Base-by-base conservation (phyloP, 2,113 vertebrate genomes). In the Trematocara nigrifrons region DNA sequence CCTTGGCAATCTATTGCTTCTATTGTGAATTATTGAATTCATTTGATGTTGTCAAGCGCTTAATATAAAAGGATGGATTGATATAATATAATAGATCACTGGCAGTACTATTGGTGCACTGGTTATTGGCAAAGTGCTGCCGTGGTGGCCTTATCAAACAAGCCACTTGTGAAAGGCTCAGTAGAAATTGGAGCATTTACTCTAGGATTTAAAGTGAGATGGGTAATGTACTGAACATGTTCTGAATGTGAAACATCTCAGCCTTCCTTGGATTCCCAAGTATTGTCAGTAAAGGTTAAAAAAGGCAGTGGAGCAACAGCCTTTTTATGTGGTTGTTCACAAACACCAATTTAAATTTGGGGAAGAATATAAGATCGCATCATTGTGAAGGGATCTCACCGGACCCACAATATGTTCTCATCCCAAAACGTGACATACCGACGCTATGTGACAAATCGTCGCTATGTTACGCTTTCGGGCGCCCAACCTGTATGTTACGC, bases 131-230 rank as follows among this genome's bases (percentile, higher is more conserved):
- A 82, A 84, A 81, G 71, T 69, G 82, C 16, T 54, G 26, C 80
- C 85, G 84, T 88, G 71, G 86, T 81, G 77, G 47, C 47, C 54
- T 89, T 78, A 77, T 90, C 80, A 81, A 81, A 86, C 9, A 79
- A 38, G 54, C 40, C 56, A 81, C 49, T 74, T 59, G 64, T 77
- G 40, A 71, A 66, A 33, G 15, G 47, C 26, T 83, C 12, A 76
- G 6, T 6, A 29, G 12, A 78, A 64, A 54, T 76, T 76, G 71
- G 1, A 51, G 71, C 45, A 51, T 31, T 76, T 31, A 69, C 29
- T 79, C 61, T 38, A 81, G 80, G 49, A 33, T 81, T 42, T 57
- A 29, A 57, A 38, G n/a, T 7, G 6, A 20, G 33, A 56, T 56
- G 13, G 35, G 16, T 76, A 51, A 76, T 76, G 71, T n/a, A 51